Conservation (phyloP, 2,797 vertebrate genomes). For the Eleutherodactylus coqui region DNA sequence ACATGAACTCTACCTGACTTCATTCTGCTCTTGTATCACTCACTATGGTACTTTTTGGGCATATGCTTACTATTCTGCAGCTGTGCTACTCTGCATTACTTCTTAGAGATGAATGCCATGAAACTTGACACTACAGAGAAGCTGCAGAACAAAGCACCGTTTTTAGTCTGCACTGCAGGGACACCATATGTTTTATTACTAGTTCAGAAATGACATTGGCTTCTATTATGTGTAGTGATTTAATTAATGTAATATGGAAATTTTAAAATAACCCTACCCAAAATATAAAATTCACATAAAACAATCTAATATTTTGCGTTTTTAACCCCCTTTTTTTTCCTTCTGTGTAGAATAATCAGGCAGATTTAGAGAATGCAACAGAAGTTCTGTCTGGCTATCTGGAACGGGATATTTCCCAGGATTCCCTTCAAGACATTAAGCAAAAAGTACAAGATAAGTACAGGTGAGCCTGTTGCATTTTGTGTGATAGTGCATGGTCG, state of each 20-base stretch:
- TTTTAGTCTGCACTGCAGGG: background rate
- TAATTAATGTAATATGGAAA: background rate
- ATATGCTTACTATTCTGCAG: background rate
- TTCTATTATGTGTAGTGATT: background rate
- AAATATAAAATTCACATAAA: no score
- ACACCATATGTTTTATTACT: background rate
- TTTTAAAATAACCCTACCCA: background rate
- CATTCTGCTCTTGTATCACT: no score
- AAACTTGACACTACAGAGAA: background rate
- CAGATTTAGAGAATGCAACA: slow-evolving; percentile 98
- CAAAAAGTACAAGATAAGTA: slow-evolving; percentile 99
- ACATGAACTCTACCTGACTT: no score
- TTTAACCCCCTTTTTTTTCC: no score
- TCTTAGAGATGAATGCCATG: background rate
- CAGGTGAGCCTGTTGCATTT: slow-evolving; percentile 78
- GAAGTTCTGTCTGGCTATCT: slow-evolving; percentile 99
- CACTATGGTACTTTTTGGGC: background rate
- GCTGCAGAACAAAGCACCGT: background rate
- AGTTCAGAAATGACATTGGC: no score
- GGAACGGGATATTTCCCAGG: slow-evolving; percentile 99
- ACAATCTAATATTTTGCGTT: background rate
- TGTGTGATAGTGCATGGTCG: background rate
- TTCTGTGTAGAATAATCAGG: slow-evolving; percentile 94
- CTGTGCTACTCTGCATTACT: background rate
- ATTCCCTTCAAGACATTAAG: slow-evolving; percentile 99